Conservation (phyloP, 2,113 vertebrate species). For the Bufo gargarizans region DNA sequence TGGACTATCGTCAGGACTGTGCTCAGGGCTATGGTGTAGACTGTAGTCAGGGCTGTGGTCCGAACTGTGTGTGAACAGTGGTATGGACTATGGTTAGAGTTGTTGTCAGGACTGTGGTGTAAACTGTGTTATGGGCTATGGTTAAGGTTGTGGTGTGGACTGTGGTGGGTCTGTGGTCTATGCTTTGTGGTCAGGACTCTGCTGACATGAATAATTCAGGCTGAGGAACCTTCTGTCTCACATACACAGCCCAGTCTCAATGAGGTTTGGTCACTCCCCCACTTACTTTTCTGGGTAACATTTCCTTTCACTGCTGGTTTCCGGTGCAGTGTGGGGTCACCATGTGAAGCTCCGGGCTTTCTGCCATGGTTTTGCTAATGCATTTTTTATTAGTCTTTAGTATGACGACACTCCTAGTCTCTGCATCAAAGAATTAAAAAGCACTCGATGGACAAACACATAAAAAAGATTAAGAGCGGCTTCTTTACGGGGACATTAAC, state of each 20-base stretch:
- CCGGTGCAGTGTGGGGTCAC: slow-evolving; percentile 2
- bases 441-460: slow-evolving; percentile 32
- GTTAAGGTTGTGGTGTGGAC: too few species aligned
- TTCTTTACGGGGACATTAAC: slow-evolving; percentile 14
- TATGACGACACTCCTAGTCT: slow-evolving; percentile 3
- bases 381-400: slow-evolving; percentile 44
- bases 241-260: too few species aligned
- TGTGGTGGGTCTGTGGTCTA: neutral
- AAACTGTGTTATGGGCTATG: too few species aligned
- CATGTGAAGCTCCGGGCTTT: slow-evolving; percentile 3
- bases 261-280: neutral
- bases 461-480: slow-evolving; percentile 37
- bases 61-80: neutral
- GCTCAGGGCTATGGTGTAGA: neutral
- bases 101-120: too few species aligned
- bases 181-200: neutral
- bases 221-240: neutral
- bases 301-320: neutral
- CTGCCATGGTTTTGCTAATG: slow-evolving; percentile 43
- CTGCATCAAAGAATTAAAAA: slow-evolving; percentile 42
- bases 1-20: neutral
- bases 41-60: neutral
- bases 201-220: too few species aligned
- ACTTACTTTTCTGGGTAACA: neutral
- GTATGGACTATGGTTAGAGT: neutral